A percentile compares a stretch with the other conserved stretches of the same genome.
Conservation (phyloP, 2,888 invertebrate genomes). For the Phytoseiulus persimilis region DNA sequence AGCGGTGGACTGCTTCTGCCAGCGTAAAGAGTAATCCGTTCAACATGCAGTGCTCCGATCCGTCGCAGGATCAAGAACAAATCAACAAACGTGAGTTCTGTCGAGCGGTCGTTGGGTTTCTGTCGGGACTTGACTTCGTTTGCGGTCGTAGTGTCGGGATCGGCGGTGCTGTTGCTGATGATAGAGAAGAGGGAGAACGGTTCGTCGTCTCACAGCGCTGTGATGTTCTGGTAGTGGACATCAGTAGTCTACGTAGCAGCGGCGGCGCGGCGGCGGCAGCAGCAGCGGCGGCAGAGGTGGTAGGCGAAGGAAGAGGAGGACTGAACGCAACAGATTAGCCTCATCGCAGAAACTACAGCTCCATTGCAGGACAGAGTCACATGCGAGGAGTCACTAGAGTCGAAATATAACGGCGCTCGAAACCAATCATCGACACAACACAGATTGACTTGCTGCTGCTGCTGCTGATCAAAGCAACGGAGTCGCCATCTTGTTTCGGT, state of each 20-base stretch:
- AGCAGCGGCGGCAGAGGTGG: background rate
- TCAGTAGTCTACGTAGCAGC: background rate
- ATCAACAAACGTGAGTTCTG: background rate
- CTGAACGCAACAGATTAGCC: background rate
- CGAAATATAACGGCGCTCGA: background rate
- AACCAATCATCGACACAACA: background rate
- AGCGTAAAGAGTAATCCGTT: background rate
- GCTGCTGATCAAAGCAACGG: background rate
- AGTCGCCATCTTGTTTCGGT: background rate
- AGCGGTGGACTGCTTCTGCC: background rate
- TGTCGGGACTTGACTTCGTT: background rate
- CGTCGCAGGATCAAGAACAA: background rate
- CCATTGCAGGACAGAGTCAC: background rate
- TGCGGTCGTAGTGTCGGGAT: background rate
- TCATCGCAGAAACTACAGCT: background rate
- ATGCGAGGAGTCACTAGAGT: background rate
- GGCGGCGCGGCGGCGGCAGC: background rate
- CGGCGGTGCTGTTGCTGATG: background rate
- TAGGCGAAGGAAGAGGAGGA: conserved; percentile 5
- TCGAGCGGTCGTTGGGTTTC: background rate
- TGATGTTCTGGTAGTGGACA: background rate
- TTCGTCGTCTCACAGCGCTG: background rate
- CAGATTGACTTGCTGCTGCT: background rate
- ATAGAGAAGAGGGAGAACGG: background rate
- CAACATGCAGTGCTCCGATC: background rate